These are phyloP conservation scores for Gila orcuttii DNA, from an alignment of 2,113 vertebrate species.

Conservation along the genomic window DNA sequence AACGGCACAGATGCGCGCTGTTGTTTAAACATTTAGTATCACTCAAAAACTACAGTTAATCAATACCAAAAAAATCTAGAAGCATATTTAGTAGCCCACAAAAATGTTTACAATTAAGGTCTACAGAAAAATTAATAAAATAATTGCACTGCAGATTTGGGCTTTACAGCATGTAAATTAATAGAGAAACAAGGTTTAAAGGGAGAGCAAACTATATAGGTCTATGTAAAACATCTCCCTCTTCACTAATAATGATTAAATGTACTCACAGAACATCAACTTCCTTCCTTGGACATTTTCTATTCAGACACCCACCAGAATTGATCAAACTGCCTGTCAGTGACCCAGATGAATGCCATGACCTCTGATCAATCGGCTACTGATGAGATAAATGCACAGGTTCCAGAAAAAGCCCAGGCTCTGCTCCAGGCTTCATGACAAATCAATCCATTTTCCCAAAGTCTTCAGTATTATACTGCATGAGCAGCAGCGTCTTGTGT, in stretches of 20 bases:
- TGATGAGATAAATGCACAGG: conserved; percentile 45
- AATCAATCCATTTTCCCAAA: conserved; percentile 44
- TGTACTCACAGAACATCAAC: background rate
- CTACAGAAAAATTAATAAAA: too few species aligned
- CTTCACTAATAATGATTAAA: background rate
- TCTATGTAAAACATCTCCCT: background rate
- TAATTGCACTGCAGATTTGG: background rate
- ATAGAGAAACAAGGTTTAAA: background rate
- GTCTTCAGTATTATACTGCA: background rate
- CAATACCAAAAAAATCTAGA: too few species aligned
- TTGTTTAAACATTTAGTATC: too few species aligned
- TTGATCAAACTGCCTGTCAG: conserved; percentile 29
- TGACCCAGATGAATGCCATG: background rate
- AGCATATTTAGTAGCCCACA: too few species aligned
- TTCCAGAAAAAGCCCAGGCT: conserved; percentile 6
- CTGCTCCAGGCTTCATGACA: background rate
- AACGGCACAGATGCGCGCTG: too few species aligned
- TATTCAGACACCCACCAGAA: background rate
- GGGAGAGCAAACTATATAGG: background rate
- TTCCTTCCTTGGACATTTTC: background rate
- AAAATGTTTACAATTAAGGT: too few species aligned
- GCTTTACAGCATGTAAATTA: background rate
- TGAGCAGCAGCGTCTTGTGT: background rate
- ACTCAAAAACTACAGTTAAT: too few species aligned
- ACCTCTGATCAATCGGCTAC: conserved; percentile 42